Base-by-base conservation (phyloP, 2,113 vertebrate genomes). In the Platycercus adscitus region DNA sequence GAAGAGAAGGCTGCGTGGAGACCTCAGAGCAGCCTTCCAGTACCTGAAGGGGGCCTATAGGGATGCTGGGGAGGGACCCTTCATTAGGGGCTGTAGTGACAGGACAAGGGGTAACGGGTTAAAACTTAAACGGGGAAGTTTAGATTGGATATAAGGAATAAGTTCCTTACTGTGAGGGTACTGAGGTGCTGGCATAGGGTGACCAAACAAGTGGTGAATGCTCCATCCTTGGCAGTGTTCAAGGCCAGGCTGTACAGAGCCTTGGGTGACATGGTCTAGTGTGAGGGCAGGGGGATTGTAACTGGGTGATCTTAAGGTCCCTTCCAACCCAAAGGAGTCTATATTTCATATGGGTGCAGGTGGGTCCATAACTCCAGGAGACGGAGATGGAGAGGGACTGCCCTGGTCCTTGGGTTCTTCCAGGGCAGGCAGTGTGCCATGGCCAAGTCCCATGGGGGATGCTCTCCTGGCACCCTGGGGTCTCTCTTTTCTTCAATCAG, bases 361-460 rank as follows among this genome's bases (percentile, higher is more conserved):
- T 1, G 13, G 11, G 28, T 61, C 2, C 28, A 46, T 7, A 46
- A 69, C 58, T 58, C 33, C 56, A 58, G 55, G 55, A 58, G 44
- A 9, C 4, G 15, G 46, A 46, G 47, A 26, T 0, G 21, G 33
- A n/a, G 47, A 26, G 0, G 21, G 33, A n/a, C 29, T 56, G 81
- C 29, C 29, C 61, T 31, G n/a, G 7, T 64, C 39, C 69, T 25
- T 11, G n/a, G 73, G 58, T 3, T 4, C 53, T 43, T n/a, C 58
- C 53, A 60, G 53, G n/a, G 0, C 9, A 31, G 31, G 10, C 1
- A 3, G 9, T 4, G 25, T n/a, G 61, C 39, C 7, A 1, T 4
- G 5, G 53, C 50, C 29, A 21, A 25, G 28, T 16, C 25, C 4
- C 0, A 0, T 13, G 19, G 10, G 0, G 8, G 69, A 21, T 43